Base-by-base conservation (phyloP, 1,140 invertebrate genomes). In the Atopsyche davidsoni region DNA sequence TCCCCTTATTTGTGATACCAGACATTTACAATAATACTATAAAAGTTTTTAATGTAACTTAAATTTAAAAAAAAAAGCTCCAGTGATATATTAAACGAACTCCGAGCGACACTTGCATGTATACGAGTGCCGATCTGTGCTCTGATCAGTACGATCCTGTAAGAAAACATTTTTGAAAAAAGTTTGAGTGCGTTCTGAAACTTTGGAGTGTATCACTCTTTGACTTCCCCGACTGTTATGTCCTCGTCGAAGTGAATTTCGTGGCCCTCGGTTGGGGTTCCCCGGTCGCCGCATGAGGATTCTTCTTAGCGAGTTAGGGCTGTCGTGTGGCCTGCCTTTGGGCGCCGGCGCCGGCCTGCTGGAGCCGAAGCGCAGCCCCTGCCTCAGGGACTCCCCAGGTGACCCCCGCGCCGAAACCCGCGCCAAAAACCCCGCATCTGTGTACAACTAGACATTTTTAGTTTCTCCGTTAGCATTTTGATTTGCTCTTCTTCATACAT, bases 221-320 rank as follows among this genome's bases (percentile, higher is more conserved):
- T n/a, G n/a, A 28, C 25, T 7, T 28, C n/a, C 25, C 6, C 25
- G 7, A 28, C 25, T 28, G 7, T 7, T 28, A 7, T 28, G 25
- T 28, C 25, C n/a, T n/a, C n/a, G n/a, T 28, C 24, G 24, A 28
- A 7, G 4, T 28, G 4, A 7, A 28, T 28, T 28, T 28, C n/a
- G 24, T 28, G 24, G 24, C 6, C 6, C 6, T 28, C n/a, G 24
- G 4, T 28, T 28, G 6, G 13, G 13, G 13, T 9, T 7, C 13
- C 35, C 6, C 69, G 67, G 64, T 53, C 60, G 62, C 69, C 71
- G 71, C 70, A 74, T 74, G 72, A 74, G 72, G 72, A 74, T 74
- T 68, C 69, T 74, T 64, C 64, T 74, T 55, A 72, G 72, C 64
- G 72, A 74, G 58, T 63, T 74, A 64, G 72, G 72, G 66, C 69